These are phyloP conservation scores for Crocodylus rhombifer DNA, from an alignment of 2,797 vertebrate genomes.

Conservation along the genomic window DNA sequence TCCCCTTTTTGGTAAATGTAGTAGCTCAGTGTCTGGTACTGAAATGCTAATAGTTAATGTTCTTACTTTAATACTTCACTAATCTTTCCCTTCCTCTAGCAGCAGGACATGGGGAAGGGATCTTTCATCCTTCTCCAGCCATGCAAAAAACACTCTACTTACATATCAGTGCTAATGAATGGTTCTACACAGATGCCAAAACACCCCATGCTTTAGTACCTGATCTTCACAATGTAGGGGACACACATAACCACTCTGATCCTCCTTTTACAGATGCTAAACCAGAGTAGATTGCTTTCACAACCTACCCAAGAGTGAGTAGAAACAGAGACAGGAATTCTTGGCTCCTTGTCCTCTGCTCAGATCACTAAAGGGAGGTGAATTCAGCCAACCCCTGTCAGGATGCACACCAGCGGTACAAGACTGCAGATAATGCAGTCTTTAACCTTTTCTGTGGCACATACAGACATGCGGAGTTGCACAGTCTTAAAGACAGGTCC, in stretches of 20 bases:
- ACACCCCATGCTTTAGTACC: not conserved
- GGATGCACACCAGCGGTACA: not conserved
- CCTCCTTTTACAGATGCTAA: not conserved
- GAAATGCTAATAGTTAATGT: not conserved
- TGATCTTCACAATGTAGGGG: not conserved
- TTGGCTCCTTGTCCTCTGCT: not conserved
- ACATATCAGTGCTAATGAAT: not conserved
- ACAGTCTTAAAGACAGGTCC: not conserved
- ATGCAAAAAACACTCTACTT: not conserved
- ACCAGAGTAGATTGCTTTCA: not conserved
- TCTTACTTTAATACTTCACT: not conserved
- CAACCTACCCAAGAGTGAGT: not conserved
- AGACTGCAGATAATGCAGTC: rapidly evolving
- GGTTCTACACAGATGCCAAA: not conserved
- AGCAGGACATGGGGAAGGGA: rapidly evolving
- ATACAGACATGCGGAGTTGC: rapidly evolving
- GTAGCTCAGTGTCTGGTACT: not conserved
- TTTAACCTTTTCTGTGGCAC: not conserved
- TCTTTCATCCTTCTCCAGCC: not conserved
- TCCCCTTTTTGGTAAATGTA: not conserved
- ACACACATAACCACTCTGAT: not conserved
- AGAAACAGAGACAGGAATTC: not conserved
- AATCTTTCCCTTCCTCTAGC: not conserved
- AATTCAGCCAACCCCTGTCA: not conserved
- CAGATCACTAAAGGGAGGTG: not conserved